Conservation (phyloP, 2,797 vertebrate genomes). For the Trematomus bernacchii region DNA sequence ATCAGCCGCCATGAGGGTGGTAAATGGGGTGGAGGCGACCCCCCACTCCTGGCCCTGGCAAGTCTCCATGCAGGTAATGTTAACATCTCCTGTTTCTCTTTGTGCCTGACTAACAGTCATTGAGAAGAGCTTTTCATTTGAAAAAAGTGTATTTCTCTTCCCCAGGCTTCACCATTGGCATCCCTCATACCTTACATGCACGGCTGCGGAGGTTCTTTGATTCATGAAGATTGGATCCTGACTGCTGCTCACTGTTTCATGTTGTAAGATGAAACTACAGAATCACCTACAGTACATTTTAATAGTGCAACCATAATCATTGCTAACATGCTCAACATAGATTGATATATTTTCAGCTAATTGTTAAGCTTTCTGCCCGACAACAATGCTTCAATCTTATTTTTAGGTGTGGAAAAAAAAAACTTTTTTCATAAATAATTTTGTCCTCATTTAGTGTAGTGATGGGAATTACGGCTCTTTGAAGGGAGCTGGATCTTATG, state of each 20-base stretch:
- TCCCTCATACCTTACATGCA: conserved; percentile 74
- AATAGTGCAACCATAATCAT: too few species aligned
- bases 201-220: conserved; percentile 83
- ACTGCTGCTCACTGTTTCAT: conserved; percentile 86
- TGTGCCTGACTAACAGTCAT: background rate
- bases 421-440: too few species aligned
- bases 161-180: conserved; percentile 63
- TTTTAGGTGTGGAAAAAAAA: too few species aligned
- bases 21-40: conserved; percentile 76
- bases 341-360: too few species aligned
- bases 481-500: too few species aligned
- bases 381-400: too few species aligned
- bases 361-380: too few species aligned
- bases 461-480: too few species aligned
- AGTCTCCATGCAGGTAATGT: conserved; percentile 83
- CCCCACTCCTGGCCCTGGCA: conserved; percentile 86
- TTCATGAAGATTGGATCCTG: conserved; percentile 84
- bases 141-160: conserved; percentile 29
- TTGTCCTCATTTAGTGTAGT: too few species aligned
- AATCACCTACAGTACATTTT: background rate
- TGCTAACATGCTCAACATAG: too few species aligned
- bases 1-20: conserved; percentile 62
- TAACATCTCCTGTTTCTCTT: background rate
- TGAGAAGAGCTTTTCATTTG: conserved; percentile 16
- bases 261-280: conserved; percentile 65